Evolutionary conservation across 1,140 invertebrate species (phyloP).

Genomic region (Chymomyza costata): DNA sequence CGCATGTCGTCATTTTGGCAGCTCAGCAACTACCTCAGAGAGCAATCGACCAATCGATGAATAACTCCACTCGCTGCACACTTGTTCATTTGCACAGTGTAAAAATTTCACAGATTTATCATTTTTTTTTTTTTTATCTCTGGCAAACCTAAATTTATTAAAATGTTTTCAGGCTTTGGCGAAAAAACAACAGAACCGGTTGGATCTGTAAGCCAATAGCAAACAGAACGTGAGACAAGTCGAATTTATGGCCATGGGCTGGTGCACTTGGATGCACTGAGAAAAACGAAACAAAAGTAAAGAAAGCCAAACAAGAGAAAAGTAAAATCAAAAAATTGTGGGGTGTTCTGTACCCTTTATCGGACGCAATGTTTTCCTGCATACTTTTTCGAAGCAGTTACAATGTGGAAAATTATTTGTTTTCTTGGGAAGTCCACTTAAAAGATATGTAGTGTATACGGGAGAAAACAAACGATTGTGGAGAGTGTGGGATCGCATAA

Average conservation of each 20-base stretch:
- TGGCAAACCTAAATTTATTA: conserved; percentile 47
- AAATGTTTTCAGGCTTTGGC: conserved; percentile 16
- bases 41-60: conserved; percentile 5
- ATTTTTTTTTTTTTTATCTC: conserved; percentile 45
- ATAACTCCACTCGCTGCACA: conserved; percentile 31
- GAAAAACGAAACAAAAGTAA: too few species aligned
- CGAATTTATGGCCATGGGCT: conserved; percentile 27
- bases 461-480: too few species aligned
- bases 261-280: neutral
- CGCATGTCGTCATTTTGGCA: conserved; percentile 8
- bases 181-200: conserved; percentile 49
- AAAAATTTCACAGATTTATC: conserved; percentile 57
- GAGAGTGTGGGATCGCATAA: too few species aligned
- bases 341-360: too few species aligned
- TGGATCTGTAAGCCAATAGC: conserved; percentile 17
- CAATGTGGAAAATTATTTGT: too few species aligned
- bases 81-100: conserved; percentile 54
- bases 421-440: too few species aligned
- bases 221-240: too few species aligned
- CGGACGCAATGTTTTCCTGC: too few species aligned
- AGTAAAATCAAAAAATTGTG: too few species aligned
- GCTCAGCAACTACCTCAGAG: conserved; percentile 5
- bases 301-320: too few species aligned
- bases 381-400: too few species aligned
- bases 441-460: too few species aligned